Evolutionary conservation across 2,113 vertebrate genomes (phyloP).

Genomic region (Elachura formosa): DNA sequence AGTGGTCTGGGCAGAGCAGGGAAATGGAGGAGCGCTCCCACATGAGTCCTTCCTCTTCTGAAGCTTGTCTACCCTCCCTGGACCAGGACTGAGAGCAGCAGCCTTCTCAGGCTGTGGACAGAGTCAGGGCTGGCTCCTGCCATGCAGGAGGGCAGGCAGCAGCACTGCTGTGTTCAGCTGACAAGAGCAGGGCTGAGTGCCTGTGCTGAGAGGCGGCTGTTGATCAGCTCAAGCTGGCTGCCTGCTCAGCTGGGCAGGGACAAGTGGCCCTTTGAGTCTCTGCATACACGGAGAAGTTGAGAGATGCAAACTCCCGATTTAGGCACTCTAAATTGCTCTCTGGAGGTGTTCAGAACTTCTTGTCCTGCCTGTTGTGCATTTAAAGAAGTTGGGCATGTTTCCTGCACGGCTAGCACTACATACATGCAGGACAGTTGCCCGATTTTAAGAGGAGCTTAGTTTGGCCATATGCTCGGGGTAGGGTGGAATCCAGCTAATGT

Average conservation of each 20-base stretch:
- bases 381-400: not conserved
- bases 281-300: not conserved
- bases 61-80: rapidly evolving
- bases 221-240: not conserved
- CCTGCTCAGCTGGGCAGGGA: not conserved
- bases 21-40: not conserved
- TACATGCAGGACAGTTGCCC: not conserved
- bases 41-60: not conserved
- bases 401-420: not conserved
- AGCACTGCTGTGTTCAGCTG: not conserved
- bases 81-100: not conserved
- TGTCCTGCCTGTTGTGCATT: not conserved
- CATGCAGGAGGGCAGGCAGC: rapidly evolving
- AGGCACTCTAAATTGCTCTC: not conserved
- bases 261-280: not conserved
- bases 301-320: not conserved
- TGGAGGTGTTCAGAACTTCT: not conserved
- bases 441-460: not conserved
- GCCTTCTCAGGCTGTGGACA: not conserved
- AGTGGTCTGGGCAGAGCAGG: not conserved
- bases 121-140: not conserved
- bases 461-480: not conserved
- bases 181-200: not conserved
- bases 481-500: not conserved
- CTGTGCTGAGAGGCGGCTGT: not conserved